phyloP scores from a whole-genome alignment of 2,113 vertebrate species.

The Carlito syrichta region DNA sequence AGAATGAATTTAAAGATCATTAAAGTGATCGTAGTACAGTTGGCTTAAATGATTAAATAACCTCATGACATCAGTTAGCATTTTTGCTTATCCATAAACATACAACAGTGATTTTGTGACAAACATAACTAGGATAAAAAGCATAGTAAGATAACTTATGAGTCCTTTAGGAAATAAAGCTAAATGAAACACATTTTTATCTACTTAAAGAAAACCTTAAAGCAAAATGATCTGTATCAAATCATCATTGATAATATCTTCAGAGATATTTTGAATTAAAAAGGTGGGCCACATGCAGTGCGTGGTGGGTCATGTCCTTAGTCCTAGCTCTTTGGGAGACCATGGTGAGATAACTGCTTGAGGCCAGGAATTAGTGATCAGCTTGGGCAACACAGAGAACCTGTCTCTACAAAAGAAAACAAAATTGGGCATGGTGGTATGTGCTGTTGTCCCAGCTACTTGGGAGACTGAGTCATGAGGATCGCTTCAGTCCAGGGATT shows the following conservation, averaged over 20 bases:
- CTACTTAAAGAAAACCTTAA: constrained; percentile 32
- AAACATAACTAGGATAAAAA: constrained; percentile 37
- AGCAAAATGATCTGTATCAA: background rate
- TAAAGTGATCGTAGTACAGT: background rate
- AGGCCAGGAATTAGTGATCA: too few relatives aligned
- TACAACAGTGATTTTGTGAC: constrained; percentile 4
- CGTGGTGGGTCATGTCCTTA: too few relatives aligned
- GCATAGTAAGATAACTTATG: constrained; percentile 17
- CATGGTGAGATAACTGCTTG: too few relatives aligned
- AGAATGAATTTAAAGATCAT: constrained; percentile 42
- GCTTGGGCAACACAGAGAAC: too few relatives aligned
- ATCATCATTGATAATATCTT: background rate
- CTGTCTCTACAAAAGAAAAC: too few relatives aligned
- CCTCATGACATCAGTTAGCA: background rate
- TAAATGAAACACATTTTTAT: constrained; percentile 47
- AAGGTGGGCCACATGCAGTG: too few relatives aligned
- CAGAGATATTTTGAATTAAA: background rate
- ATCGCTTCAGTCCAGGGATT: too few relatives aligned
- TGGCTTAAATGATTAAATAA: constrained; percentile 22
- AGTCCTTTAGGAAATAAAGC: constrained; percentile 36
- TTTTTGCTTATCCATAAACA: constrained; percentile 27
- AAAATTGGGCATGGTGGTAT: too few relatives aligned
- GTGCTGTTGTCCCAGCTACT: too few relatives aligned
- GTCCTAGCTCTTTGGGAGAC: too few relatives aligned
- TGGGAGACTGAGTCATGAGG: too few relatives aligned